phyloP scores from a whole-genome alignment of 1,140 invertebrate species.

The Protaetia brevitarsis region DNA sequence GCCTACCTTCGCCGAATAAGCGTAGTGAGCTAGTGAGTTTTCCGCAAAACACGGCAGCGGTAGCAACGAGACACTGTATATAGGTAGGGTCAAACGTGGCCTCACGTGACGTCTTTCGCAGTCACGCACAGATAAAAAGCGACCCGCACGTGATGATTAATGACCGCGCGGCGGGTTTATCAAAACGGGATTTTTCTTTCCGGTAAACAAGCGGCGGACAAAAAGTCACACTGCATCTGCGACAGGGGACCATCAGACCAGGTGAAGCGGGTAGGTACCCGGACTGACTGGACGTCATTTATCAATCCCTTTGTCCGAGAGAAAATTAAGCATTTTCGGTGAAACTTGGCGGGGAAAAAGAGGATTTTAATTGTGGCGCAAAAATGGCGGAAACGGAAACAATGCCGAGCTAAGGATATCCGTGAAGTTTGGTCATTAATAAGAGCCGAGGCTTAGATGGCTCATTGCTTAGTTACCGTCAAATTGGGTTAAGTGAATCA shows the following conservation, averaged over 20 bases:
- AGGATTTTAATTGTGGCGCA: neutral
- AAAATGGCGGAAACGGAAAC: neutral
- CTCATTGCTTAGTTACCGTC: too few relatives aligned
- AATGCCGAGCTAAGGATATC: too few relatives aligned
- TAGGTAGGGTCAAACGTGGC: conserved; percentile 2
- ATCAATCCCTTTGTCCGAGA: neutral
- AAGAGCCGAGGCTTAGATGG: too few relatives aligned
- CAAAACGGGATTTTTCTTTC: conserved; percentile 14
- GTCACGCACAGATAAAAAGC: conserved; percentile 13
- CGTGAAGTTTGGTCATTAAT: too few relatives aligned
- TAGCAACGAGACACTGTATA: neutral
- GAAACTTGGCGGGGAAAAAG: neutral
- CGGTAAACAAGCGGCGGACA: conserved; percentile 8
- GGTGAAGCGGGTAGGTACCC: neutral
- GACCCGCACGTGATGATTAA: neutral
- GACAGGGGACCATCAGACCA: neutral
- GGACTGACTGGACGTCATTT: neutral
- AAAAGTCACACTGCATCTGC: conserved; percentile 7
- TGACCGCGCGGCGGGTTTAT: conserved; percentile 2
- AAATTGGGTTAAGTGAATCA: too few relatives aligned
- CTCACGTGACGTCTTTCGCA: conserved; percentile 6
- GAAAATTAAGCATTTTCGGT: neutral
- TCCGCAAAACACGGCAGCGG: neutral
- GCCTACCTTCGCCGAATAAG: too few relatives aligned
- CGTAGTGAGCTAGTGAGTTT: neutral